These are phyloP conservation scores for Crypturellus undulatus DNA, from an alignment of 2,113 vertebrate species.

Conservation along the genomic window DNA sequence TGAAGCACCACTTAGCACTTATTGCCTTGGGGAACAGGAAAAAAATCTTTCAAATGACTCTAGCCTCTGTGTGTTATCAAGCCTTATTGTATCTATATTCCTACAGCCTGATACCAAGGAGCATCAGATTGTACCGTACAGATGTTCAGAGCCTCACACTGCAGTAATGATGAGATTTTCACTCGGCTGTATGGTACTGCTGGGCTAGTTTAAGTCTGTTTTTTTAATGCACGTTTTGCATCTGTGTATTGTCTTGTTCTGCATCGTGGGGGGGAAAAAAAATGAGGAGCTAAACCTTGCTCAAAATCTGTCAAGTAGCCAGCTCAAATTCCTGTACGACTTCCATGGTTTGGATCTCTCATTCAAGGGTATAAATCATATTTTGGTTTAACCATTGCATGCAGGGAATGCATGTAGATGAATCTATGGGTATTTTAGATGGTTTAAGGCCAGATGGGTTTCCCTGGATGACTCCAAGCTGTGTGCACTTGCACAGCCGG, in stretches of 20 bases:
- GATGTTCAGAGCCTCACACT: conserved; percentile 2
- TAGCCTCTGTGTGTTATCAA: neutral
- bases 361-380: neutral
- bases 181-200: neutral
- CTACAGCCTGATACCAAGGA: neutral
- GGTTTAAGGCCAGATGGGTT: neutral
- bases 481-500: neutral
- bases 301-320: neutral
- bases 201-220: neutral
- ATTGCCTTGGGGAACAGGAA: neutral
- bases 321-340: neutral
- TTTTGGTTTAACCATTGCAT: neutral
- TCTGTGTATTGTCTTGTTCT: neutral
- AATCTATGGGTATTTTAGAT: neutral
- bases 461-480: neutral
- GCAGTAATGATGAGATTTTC: neutral
- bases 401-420: neutral
- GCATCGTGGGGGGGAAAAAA: neutral
- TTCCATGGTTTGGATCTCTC: neutral
- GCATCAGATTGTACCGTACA: neutral
- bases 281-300: neutral
- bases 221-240: neutral
- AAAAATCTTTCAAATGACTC: neutral
- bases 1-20: neutral
- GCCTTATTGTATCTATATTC: neutral